A percentile compares a stretch with the other conserved stretches of the same genome.
Evolutionary conservation across 2,888 invertebrate species (phyloP).

Genomic region (Athrips mouffetella): DNA sequence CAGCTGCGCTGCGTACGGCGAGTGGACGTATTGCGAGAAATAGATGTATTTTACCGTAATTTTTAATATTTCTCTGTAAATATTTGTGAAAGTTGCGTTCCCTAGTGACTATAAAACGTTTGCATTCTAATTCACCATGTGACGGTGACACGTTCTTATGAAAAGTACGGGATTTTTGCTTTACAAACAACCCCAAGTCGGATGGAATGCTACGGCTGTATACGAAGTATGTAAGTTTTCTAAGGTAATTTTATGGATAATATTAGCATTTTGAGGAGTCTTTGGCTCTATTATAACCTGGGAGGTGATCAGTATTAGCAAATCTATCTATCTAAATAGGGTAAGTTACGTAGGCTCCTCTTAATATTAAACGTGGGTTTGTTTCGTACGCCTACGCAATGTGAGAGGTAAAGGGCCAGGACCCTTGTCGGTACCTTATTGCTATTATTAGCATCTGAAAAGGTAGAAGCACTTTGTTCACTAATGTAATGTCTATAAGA

Average conservation of each 20-base stretch:
- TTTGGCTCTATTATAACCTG: background rate
- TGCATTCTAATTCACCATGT: conserved; percentile 27
- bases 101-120: conserved; percentile 3
- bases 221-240: conserved; percentile 49
- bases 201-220: conserved; percentile 56
- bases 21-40: conserved; percentile 2
- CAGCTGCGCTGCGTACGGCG: conserved; percentile 10
- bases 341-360: too few species aligned
- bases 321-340: too few species aligned
- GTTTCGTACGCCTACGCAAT: conserved; percentile 36
- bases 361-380: too few species aligned
- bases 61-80: conserved; percentile 25
- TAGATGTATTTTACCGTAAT: conserved; percentile 8
- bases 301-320: background rate
- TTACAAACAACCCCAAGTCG: conserved; percentile 39
- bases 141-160: conserved; percentile 28
- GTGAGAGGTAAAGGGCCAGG: conserved; percentile 17
- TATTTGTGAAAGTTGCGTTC: conserved; percentile 25
- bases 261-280: background rate
- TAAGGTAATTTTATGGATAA: background rate
- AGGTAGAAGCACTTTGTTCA: background rate
- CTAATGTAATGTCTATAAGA: too few species aligned
- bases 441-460: conserved; percentile 27
- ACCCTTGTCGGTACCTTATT: conserved; percentile 21
- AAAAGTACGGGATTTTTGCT: conserved; percentile 32